Conservation (phyloP, 2,888 invertebrate species). For the Creontiades dilutus region DNA sequence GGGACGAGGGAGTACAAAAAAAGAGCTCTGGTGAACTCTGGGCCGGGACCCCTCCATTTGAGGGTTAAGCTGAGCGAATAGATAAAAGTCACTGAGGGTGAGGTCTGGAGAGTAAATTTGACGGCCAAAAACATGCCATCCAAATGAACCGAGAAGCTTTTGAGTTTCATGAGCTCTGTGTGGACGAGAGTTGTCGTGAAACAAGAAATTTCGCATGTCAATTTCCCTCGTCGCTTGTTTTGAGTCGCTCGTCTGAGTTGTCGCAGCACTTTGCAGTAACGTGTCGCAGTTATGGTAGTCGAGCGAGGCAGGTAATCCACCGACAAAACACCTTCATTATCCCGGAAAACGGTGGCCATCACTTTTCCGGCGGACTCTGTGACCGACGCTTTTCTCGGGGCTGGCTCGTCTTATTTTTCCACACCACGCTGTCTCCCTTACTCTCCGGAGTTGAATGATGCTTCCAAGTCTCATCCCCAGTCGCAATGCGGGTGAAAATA, state of each 20-base stretch:
- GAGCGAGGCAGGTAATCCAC: constrained; percentile 66
- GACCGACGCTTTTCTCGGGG: not conserved
- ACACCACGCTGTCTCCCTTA: not conserved
- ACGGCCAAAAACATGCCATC: not conserved
- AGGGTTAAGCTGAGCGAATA: no score
- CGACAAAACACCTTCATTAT: constrained; percentile 62
- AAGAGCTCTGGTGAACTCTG: no score
- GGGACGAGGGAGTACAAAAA: no score
- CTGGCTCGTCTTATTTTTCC: not conserved
- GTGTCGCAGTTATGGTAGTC: constrained; percentile 66
- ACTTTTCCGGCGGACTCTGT: constrained; percentile 45
- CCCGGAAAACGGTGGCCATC: constrained; percentile 73
- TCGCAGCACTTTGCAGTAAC: not conserved
- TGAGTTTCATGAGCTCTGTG: constrained; percentile 81
- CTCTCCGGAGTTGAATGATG: not conserved
- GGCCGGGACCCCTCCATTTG: no score
- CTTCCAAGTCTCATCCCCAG: not conserved
- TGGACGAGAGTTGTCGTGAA: not conserved
- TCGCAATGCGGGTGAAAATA: not conserved
- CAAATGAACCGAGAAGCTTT: not conserved
- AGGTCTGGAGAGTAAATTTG: no score
- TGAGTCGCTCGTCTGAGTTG: not conserved
- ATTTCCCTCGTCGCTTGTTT: not conserved
- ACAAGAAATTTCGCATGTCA: not conserved
- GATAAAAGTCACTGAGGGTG: no score